phyloP scores from a whole-genome alignment of 2,888 invertebrate species.

The Xestia rhomboidea region DNA sequence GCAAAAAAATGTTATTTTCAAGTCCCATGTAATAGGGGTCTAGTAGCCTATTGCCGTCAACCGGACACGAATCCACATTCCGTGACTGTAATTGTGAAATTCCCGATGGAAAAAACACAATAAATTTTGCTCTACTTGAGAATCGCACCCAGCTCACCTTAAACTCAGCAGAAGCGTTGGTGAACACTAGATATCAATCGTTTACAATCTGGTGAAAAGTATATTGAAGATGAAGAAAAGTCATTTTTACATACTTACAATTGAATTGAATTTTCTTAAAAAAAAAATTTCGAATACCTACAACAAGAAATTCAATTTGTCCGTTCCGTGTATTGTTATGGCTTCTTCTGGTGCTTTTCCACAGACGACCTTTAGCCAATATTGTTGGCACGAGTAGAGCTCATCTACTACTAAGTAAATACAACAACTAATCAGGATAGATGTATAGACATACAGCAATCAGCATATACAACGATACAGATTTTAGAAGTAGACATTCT shows the following conservation, averaged over 20 bases:
- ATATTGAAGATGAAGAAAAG: not conserved
- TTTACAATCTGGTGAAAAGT: constrained; percentile 8
- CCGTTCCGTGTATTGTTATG: constrained; percentile 43
- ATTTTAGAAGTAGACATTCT: not conserved
- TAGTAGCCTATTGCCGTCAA: not conserved
- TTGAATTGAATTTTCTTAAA: constrained; percentile 36
- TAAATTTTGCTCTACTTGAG: not conserved
- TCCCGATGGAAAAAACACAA: not conserved
- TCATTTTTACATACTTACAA: constrained; percentile 2
- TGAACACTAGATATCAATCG: not conserved
- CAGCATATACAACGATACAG: too few relatives aligned
- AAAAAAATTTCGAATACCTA: constrained; percentile 20
- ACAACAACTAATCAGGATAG: constrained; percentile 14
- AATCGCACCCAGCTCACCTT: not conserved
- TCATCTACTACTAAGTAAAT: not conserved
- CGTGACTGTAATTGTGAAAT: not conserved
- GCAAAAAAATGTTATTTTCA: not conserved
- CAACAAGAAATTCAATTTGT: constrained; percentile 38
- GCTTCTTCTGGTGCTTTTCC: constrained; percentile 51
- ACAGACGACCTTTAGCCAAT: constrained; percentile 30
- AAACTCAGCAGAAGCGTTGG: not conserved
- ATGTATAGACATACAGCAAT: not conserved
- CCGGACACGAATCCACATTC: not conserved
- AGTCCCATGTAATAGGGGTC: not conserved
- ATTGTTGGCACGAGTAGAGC: constrained; percentile 47